These are phyloP conservation scores for Delphinus delphis DNA, from an alignment of 2,113 vertebrate genomes.

Conservation along the genomic window DNA sequence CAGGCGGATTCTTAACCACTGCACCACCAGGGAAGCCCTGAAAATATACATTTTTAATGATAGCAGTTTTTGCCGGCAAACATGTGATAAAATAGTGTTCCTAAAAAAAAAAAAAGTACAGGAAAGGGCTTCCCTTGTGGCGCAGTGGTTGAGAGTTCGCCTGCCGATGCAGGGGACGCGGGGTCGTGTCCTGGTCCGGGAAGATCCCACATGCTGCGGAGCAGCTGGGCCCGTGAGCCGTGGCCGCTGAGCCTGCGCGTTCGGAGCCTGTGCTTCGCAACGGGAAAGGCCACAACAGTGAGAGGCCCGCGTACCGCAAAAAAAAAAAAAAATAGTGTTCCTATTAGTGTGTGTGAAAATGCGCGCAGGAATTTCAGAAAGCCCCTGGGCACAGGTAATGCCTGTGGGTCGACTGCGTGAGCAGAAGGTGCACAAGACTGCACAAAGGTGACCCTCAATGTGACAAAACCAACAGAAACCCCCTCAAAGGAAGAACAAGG, in stretches of 20 bases:
- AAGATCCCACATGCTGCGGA: no score
- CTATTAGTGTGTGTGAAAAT: background rate
- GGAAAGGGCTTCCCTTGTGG: no score
- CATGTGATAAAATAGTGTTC: background rate
- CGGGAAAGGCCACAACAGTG: no score
- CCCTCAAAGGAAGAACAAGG: background rate
- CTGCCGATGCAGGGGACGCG: no score
- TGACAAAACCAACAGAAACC: background rate
- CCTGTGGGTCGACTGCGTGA: background rate
- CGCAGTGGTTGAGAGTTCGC: no score
- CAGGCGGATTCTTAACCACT: no score
- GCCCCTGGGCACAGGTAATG: background rate
- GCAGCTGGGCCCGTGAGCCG: no score
- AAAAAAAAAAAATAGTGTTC: background rate
- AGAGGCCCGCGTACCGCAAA: no score
- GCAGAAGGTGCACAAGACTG: fast-evolving
- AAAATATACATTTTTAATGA: background rate
- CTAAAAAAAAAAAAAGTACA: no score
- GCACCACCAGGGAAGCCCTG: background rate
- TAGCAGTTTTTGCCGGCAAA: background rate
- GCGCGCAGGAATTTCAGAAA: background rate
- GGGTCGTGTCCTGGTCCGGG: no score
- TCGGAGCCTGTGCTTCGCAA: no score
- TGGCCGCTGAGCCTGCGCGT: no score
- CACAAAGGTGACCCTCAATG: background rate